phyloP scores from a whole-genome alignment of 2,113 vertebrate species.

The Neolamprologus caudopunctatus region DNA sequence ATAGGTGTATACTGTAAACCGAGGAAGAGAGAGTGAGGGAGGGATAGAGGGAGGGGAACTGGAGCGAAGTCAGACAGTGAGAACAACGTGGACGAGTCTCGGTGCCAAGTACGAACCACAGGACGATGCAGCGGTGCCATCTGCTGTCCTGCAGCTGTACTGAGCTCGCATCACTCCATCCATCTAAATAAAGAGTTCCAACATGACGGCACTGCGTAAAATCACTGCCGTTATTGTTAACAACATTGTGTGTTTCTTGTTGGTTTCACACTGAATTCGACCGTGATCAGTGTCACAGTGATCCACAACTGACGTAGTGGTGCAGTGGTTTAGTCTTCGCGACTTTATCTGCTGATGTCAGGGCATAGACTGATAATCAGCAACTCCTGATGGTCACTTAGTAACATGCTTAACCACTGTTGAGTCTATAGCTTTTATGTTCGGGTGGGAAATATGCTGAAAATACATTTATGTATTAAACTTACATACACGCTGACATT shows the following conservation, averaged over 20 bases:
- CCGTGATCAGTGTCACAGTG: neutral
- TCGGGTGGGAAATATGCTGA: neutral
- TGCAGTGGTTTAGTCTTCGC: neutral
- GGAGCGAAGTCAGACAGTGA: conserved; percentile 59
- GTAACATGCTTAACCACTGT: neutral
- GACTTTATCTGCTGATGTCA: neutral
- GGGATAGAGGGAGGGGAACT: conserved; percentile 54
- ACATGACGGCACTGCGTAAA: neutral
- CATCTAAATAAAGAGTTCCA: neutral
- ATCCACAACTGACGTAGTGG: neutral
- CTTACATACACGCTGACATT: neutral
- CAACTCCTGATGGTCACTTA: neutral
- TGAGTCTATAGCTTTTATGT: neutral
- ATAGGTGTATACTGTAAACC: conserved; percentile 61
- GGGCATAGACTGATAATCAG: neutral
- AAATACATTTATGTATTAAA: neutral
- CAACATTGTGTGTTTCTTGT: neutral
- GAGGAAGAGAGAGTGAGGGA: conserved; percentile 48
- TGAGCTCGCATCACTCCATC: neutral
- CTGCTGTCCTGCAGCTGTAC: conserved; percentile 45
- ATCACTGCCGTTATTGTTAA: neutral
- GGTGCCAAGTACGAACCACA: conserved; percentile 35
- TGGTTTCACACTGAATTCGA: neutral
- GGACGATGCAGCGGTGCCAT: conserved; percentile 65
- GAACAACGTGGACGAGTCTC: conserved; percentile 66